A percentile compares a stretch with the other conserved stretches of the same genome.
These are phyloP conservation scores for Tetropium fuscum DNA, from an alignment of 2,888 invertebrate genomes.

Conservation along the genomic window DNA sequence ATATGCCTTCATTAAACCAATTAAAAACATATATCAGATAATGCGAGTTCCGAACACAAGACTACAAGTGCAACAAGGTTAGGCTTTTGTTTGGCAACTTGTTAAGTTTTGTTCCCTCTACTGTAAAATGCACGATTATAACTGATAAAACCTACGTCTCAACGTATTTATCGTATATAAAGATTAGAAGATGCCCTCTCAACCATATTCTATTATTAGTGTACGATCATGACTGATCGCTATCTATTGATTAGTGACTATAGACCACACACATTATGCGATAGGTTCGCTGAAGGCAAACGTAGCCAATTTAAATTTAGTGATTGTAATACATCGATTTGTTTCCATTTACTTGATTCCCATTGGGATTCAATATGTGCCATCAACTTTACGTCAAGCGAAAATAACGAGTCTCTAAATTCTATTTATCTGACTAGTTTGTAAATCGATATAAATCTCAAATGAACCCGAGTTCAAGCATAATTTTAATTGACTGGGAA, in stretches of 20 bases:
- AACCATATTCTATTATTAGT: background rate
- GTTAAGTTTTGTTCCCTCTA: too few relatives aligned
- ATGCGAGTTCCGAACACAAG: too few relatives aligned
- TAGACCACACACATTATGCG: slow-evolving; percentile 16
- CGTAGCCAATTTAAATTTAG: slow-evolving; percentile 11
- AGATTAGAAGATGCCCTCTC: too few relatives aligned
- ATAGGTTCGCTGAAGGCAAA: background rate
- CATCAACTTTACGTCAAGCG: background rate
- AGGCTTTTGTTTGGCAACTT: too few relatives aligned
- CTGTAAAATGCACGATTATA: too few relatives aligned
- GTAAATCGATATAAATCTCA: slow-evolving; percentile 17
- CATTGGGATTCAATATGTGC: background rate
- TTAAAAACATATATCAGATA: too few relatives aligned
- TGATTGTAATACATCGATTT: slow-evolving; percentile 7
- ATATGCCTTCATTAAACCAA: too few relatives aligned
- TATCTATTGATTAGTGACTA: slow-evolving; percentile 9
- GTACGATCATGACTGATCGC: background rate
- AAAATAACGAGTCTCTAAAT: slow-evolving; percentile 18
- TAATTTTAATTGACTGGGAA: slow-evolving; percentile 12
- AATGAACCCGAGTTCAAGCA: slow-evolving; percentile 1
- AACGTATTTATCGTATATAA: too few relatives aligned
- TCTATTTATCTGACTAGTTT: slow-evolving; percentile 13
- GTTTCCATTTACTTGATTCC: background rate
- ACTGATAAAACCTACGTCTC: too few relatives aligned
- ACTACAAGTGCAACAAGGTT: too few relatives aligned